A percentile compares a stretch with the other conserved stretches of the same genome.
phyloP scores from a whole-genome alignment of 2,797 vertebrate genomes.

The Galaxias olidus region DNA sequence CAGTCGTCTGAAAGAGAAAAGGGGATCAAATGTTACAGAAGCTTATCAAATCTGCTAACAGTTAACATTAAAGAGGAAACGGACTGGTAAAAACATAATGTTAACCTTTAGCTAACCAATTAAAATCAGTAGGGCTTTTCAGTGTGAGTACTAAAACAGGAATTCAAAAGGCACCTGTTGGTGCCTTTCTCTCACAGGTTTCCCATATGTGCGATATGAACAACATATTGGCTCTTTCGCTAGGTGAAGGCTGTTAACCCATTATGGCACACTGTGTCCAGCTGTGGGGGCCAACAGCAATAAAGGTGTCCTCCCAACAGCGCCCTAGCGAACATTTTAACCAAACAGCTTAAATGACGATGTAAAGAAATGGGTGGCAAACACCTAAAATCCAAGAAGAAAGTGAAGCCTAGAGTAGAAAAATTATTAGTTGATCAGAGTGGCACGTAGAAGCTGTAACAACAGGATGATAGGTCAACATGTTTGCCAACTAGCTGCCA shows the following conservation, averaged over 20 bases:
- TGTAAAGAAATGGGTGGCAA: slow-evolving; percentile 13
- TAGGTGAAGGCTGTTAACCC: slow-evolving; percentile 21
- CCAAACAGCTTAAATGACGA: slow-evolving; percentile 25
- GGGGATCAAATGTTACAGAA: not conserved
- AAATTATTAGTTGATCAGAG: too few species aligned
- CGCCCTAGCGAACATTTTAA: slow-evolving; percentile 41
- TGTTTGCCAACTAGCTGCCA: too few species aligned
- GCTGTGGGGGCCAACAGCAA: slow-evolving; percentile 28
- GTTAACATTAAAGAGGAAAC: too few species aligned
- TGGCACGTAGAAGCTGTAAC: too few species aligned
- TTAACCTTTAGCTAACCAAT: too few species aligned
- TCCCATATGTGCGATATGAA: not conserved
- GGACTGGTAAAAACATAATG: too few species aligned
- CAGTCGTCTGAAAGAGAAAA: not conserved
- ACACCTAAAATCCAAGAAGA: slow-evolving; percentile 32
- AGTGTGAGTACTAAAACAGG: too few species aligned
- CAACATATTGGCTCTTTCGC: not conserved
- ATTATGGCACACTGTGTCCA: slow-evolving; percentile 35
- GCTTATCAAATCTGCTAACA: not conserved
- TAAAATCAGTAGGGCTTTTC: too few species aligned
- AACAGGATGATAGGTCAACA: too few species aligned
- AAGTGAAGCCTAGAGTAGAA: not conserved
- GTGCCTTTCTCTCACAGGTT: slow-evolving; percentile 37
- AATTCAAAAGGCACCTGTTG: too few species aligned
- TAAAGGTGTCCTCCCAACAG: slow-evolving; percentile 11